A percentile compares a stretch with the other conserved stretches of the same genome.
Conservation (phyloP, 2,797 vertebrate genomes). For the Silurus lanzhouensis region DNA sequence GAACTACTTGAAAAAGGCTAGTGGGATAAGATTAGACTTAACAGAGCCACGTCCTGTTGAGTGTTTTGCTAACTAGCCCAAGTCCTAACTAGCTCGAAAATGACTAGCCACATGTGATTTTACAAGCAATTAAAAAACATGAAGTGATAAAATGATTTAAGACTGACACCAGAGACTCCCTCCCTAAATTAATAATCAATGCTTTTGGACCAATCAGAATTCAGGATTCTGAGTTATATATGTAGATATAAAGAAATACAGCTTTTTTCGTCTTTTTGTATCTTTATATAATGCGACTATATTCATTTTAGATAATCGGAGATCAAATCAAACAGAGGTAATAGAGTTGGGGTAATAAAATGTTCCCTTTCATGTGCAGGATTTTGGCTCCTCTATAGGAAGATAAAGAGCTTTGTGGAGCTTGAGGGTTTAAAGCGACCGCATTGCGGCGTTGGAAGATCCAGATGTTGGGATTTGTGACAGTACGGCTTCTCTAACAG, state of each 20-base stretch:
- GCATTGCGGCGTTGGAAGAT: constrained; percentile 1
- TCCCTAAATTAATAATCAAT: not conserved
- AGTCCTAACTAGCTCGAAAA: too few relatives aligned
- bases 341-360: not conserved
- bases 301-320: not conserved
- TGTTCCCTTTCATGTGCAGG: not conserved
- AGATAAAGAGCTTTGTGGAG: constrained; percentile 14
- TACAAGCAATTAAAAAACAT: too few relatives aligned
- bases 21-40: not conserved
- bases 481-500: constrained; percentile 2
- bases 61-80: too few relatives aligned
- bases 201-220: not conserved
- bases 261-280: not conserved
- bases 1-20: not conserved
- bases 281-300: not conserved
- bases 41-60: too few relatives aligned
- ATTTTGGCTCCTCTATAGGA: not conserved
- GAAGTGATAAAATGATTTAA: not conserved
- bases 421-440: constrained; percentile 1
- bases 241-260: not conserved
- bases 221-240: constrained; percentile 1
- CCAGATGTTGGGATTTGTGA: not conserved
- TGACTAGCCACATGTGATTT: too few relatives aligned
- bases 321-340: not conserved
- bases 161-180: not conserved